phyloP scores from a whole-genome alignment of 30 jellyfish, hydroid and myxozoan genomes.

The Sanderia malayensis region DNA sequence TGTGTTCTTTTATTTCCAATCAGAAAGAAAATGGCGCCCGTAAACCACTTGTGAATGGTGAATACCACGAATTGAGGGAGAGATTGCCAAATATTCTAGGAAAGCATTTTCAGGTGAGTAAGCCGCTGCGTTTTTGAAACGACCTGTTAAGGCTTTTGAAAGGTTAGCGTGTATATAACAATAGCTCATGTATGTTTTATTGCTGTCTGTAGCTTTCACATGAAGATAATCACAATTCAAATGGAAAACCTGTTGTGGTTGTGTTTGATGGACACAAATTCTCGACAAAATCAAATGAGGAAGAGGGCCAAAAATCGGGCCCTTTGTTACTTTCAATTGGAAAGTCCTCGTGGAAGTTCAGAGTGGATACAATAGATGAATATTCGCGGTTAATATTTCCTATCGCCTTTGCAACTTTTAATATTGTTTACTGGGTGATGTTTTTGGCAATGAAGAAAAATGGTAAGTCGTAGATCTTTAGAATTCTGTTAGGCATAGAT shows the following conservation, averaged over 20 bases:
- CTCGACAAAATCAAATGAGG: slow-evolving; percentile 32
- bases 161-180: too few species aligned
- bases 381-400: slow-evolving; percentile 86
- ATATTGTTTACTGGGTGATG: slow-evolving; percentile 92
- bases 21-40: slow-evolving; percentile 20
- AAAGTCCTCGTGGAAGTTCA: slow-evolving; percentile 59
- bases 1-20: too few species aligned
- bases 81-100: slow-evolving; percentile 56
- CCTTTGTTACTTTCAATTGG: slow-evolving; percentile 50
- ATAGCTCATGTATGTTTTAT: too few species aligned
- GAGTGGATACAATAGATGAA: slow-evolving; percentile 87
- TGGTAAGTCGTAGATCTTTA: not conserved
- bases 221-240: slow-evolving; percentile 49
- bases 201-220: slow-evolving; percentile 61
- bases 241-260: slow-evolving; percentile 79
- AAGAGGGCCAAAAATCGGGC: slow-evolving; percentile 50
- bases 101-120: slow-evolving; percentile 52
- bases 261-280: slow-evolving; percentile 74
- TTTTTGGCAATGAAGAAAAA: slow-evolving; percentile 70
- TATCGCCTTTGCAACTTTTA: slow-evolving; percentile 80
- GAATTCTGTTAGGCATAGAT: not conserved
- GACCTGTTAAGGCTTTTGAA: too few species aligned
- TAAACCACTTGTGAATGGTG: slow-evolving; percentile 19
- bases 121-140: not conserved
- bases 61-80: slow-evolving; percentile 65